Conservation (phyloP, 1,140 invertebrate species). For the Coptotermes formosanus region DNA sequence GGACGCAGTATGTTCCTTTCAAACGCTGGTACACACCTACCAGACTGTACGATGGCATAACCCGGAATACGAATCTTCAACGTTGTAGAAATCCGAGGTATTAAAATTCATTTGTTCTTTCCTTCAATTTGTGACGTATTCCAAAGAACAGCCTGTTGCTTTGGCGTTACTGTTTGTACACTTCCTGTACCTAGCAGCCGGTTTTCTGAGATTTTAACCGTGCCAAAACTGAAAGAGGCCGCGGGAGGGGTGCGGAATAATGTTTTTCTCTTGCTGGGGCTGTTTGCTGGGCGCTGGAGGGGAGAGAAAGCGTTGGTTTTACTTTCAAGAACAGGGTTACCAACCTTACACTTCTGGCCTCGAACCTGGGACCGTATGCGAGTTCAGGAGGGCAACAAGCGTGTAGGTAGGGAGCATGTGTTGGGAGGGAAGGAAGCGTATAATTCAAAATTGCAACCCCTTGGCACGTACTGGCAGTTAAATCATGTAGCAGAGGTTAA, state of each 20-base stretch:
- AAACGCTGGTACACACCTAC: too few species aligned
- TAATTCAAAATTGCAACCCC: constrained; percentile 4
- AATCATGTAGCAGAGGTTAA: background rate
- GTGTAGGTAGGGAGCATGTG: background rate
- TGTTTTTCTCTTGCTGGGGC: background rate
- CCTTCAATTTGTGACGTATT: too few species aligned
- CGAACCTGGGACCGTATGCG: background rate
- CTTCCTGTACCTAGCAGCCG: background rate
- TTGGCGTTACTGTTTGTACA: background rate
- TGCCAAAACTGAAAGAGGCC: background rate
- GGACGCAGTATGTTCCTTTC: too few species aligned
- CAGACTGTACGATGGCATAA: too few species aligned
- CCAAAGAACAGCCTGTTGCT: too few species aligned
- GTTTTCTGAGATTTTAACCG: constrained; percentile 2
- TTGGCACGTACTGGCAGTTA: background rate
- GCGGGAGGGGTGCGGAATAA: background rate
- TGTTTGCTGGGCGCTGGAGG: background rate
- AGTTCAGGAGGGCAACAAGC: background rate
- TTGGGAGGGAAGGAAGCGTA: background rate
- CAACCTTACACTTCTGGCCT: background rate
- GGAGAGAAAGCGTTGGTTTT: background rate
- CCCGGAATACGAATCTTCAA: too few species aligned
- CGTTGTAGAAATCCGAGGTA: too few species aligned
- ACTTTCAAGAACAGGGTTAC: background rate
- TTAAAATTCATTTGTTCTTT: too few species aligned